Evolutionary conservation across 2,888 invertebrate species (phyloP), one percentile per base, ranked within the genome.

Genomic region (Archips xylosteana): DNA sequence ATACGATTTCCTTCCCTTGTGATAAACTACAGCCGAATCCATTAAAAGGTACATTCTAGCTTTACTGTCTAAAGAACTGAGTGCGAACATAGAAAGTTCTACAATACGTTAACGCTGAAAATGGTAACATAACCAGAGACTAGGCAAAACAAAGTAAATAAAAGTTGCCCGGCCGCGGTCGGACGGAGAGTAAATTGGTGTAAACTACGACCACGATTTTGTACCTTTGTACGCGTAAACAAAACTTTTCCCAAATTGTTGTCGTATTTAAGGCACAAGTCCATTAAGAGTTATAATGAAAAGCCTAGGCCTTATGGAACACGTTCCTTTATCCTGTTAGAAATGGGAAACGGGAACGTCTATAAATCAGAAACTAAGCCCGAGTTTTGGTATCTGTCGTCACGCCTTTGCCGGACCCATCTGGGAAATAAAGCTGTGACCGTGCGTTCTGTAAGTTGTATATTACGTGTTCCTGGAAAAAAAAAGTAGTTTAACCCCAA

Each of bases 101-200:
- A 74, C 70, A 70, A 74, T 61, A 70, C 64, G 60, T 69, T 70
- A 70, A 70, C 34, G 65, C 70, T 65, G 60, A 51, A 64, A 60
- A 65, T 70, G 59, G 70, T 70, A 74, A 61, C 57, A 54, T 61
- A 64, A 60, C 69, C 61, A 61, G 69, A 74, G 65, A 74, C 69
- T 74, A 65, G 70, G 74, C 45, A 70, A 65, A 74, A 74, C 74
- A 74, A 74, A 74, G 74, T 74, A 74, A 70, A 70, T 70, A 74
- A 74, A 74, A 74, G 69, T 65, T 70, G 49, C 51, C 60, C 65
- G 45, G 60, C 64, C 63, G 62, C 39, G 73, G 63, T 54, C 60
- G 51, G 69, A n/a, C 69, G 34, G 69, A 42, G 15, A 69, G 42
- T 60, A 69, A 60, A 74, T 74, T 64, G 63, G 69, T 74, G 60